These are phyloP conservation scores for Dissostichus mawsoni DNA, from an alignment of 2,113 vertebrate species.

Conservation along the genomic window DNA sequence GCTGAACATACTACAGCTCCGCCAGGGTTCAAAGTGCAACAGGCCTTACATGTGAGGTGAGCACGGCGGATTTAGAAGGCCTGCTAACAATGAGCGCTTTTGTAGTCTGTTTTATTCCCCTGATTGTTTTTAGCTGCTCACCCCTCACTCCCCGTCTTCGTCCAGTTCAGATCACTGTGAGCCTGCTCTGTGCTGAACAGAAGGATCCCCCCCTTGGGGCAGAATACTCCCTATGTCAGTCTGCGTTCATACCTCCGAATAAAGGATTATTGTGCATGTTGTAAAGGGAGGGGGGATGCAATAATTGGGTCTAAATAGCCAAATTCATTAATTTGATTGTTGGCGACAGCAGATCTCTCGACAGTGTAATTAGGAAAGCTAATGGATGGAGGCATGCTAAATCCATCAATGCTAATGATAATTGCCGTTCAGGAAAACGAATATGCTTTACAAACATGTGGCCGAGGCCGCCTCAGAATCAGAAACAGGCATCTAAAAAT, in stretches of 20 bases:
- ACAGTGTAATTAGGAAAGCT: slow-evolving; percentile 82
- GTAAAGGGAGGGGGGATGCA: slow-evolving; percentile 37
- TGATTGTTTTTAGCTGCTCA: slow-evolving; percentile 27
- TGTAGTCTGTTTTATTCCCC: slow-evolving; percentile 53
- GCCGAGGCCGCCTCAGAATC: slow-evolving; percentile 58
- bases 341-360: slow-evolving; percentile 78
- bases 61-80: background rate
- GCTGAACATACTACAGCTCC: slow-evolving; percentile 49
- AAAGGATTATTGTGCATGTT: slow-evolving; percentile 70
- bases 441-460: slow-evolving; percentile 61
- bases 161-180: slow-evolving; percentile 26
- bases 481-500: slow-evolving; percentile 75
- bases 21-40: slow-evolving; percentile 42
- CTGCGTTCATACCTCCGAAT: slow-evolving; percentile 66
- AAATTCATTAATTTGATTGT: slow-evolving; percentile 84
- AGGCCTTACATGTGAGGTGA: slow-evolving; percentile 43
- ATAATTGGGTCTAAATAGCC: slow-evolving; percentile 79
- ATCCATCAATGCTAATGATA: slow-evolving; percentile 86
- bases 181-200: slow-evolving; percentile 36
- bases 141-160: background rate
- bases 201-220: slow-evolving; percentile 28
- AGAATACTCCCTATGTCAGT: slow-evolving; percentile 51
- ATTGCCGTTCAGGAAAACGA: slow-evolving; percentile 76
- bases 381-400: slow-evolving; percentile 78
- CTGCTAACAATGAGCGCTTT: slow-evolving; percentile 55